Percentiles rank a stretch among this genome's conserved stretches.
phyloP scores from a whole-genome alignment of 1,140 invertebrate species.

The Drosophila subobscura region DNA sequence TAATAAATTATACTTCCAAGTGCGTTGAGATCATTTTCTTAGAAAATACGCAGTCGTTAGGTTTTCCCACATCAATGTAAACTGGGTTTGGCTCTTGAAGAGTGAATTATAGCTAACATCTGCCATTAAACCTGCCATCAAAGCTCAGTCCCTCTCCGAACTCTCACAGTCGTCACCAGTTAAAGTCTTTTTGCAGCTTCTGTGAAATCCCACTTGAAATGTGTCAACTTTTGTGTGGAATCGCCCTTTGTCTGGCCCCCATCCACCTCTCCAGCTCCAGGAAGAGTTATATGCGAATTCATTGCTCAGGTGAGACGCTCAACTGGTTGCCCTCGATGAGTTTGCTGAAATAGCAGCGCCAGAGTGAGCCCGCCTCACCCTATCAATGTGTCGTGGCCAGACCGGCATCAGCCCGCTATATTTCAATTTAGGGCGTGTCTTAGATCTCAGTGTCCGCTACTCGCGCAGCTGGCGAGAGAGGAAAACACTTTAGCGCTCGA shows the following conservation, averaged over 20 bases:
- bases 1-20: too few relatives aligned
- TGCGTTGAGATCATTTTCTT: too few relatives aligned
- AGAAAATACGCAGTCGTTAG: too few relatives aligned
- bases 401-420: slow-evolving; percentile 93
- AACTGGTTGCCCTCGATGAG: slow-evolving; percentile 42
- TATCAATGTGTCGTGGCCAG: slow-evolving; percentile 92
- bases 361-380: slow-evolving; percentile 2
- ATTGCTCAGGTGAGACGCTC: slow-evolving; percentile 38
- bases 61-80: too few relatives aligned
- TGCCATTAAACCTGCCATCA: slow-evolving; percentile 6
- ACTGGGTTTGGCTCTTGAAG: too few relatives aligned
- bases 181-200: slow-evolving; percentile 26
- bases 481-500: slow-evolving; percentile 30
- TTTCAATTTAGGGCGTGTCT: slow-evolving; percentile 87
- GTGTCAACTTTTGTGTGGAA: slow-evolving; percentile 34
- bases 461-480: slow-evolving; percentile 5
- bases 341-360: slow-evolving; percentile 21
- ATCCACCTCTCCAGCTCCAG: not conserved
- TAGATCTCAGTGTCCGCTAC: slow-evolving; percentile 85
- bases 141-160: not conserved
- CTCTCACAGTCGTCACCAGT: not conserved
- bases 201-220: slow-evolving; percentile 29
- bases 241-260: not conserved
- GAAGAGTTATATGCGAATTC: slow-evolving; percentile 36
- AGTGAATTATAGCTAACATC: not conserved